Base-by-base conservation (phyloP, 2,113 vertebrate genomes). In the Catharus minimus region DNA sequence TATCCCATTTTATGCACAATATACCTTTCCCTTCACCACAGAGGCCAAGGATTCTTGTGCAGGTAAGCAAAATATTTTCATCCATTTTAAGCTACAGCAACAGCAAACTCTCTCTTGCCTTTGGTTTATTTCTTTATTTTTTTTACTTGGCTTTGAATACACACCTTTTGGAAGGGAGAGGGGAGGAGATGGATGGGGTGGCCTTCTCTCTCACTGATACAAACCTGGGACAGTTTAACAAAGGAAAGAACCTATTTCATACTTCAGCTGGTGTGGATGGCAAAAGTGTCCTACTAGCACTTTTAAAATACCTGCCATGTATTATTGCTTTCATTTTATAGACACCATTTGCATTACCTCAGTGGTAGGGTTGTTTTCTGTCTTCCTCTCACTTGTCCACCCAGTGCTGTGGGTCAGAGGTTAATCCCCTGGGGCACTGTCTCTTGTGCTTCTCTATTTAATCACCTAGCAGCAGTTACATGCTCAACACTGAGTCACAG, bases 1-100 rank as follows among this genome's bases (percentile, higher is more conserved):
- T 99, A 96, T 99, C 99, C 24, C 98, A 99, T 97, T 99, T 99
- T 96, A 99, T 99, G 99, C 98, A 99, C 96, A 99, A 98, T 71
- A 99, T 99, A 90, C 98, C 99, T 66, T 99, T 99, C 92, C 99
- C 99, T 86, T 99, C 99, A 75, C 98, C 99, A 53, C 99, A 99
- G 93, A 98, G 99, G 94, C 99, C 99, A 92, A 98, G 99, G 96
- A 99, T 99, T 90, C 97, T 99, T 76, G 99, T 99, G 74, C 99
- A 99, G 98, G 99, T 99, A 97, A 98, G 79, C 28, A 79, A 81
- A 92, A 86, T 6, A 27, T 82, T 78, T 80, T 8, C 23, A 47
- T 90, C 9, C 13, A 3, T 67, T 86, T 82, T 68, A 77, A 55
- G 7, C 62, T 88, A 13, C 11, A 39, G 3, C 60, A 71, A 21